Base-by-base conservation (phyloP, 1,140 invertebrate genomes). In the Panonychus citri region DNA sequence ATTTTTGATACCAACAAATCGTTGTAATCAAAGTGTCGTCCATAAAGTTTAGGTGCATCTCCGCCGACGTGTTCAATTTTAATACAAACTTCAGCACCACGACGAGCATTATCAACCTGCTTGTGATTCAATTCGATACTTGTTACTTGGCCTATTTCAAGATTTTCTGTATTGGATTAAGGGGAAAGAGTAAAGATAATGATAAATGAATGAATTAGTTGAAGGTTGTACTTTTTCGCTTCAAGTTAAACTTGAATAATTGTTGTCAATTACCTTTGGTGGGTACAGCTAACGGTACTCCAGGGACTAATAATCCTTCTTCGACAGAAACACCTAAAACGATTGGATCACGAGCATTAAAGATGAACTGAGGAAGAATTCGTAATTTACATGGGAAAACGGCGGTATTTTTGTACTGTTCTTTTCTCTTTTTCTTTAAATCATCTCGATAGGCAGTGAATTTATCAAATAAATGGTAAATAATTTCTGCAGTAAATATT, bases 401-500 rank as follows among this genome's bases (percentile, higher is more conserved):
- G 15, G 94, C 95, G 57, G 96, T 81, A 64, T 86, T 80, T 67
- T 93, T 93, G 72, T 89, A 84, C 67, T 97, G 86, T 61, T 95
- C 87, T 15, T 90, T 78, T 67, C 91, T 94, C 67, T 82, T 81
- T 64, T 81, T 78, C 66, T 84, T 89, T n/a, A 96, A 71, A 62
- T 97, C 88, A 54, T 96, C 89, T 54, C 87, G 62, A 69, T 91
- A 96, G 19, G 82, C 81, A 59, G 81, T 91, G 73, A 99, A 99
- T 68, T 85, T 84, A 71, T 99, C 94, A 72, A 97, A 96, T 58
- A 99, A 73, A 75, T 99, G 95, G 73, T 99, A 99, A 66, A 99
- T 99, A 68, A 99, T 99, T 70, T 99, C 93, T 3, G 95, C 95
- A 57, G 91, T 83, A 77, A 98, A 98, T 65, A 98, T 93, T 71